Evolutionary conservation across 2,113 vertebrate genomes (phyloP).

Genomic region (Plotosus lineatus): DNA sequence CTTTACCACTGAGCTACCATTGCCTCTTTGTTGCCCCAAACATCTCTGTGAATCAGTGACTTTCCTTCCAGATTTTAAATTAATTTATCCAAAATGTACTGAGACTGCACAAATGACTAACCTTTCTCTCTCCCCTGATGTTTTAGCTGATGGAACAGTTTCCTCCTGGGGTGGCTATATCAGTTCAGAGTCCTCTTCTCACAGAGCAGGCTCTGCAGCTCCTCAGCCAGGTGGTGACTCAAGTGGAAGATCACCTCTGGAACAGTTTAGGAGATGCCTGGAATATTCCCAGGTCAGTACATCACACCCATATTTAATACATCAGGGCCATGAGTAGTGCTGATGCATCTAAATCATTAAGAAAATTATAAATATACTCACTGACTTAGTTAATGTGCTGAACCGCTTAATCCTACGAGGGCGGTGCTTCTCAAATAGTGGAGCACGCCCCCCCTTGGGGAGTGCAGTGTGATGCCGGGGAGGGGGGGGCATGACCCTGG

Average conservation of each 20-base stretch:
- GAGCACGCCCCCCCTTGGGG: too few relatives aligned
- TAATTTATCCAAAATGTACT: background rate
- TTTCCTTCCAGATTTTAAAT: background rate
- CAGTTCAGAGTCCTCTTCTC: constrained; percentile 75
- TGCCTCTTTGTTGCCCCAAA: too few relatives aligned
- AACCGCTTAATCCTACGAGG: too few relatives aligned
- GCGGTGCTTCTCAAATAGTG: too few relatives aligned
- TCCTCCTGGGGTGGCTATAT: constrained; percentile 63
- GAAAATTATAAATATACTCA: background rate
- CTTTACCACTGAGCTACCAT: too few relatives aligned
- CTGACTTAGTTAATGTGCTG: background rate
- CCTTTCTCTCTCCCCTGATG: background rate
- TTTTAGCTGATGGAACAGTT: constrained; percentile 66
- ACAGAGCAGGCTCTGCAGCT: constrained; percentile 69
- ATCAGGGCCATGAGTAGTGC: background rate
- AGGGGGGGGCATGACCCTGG: too few relatives aligned
- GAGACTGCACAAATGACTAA: background rate
- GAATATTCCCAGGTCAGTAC: constrained; percentile 72
- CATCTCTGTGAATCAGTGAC: background rate
- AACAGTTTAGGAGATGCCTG: constrained; percentile 74
- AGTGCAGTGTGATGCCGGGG: too few relatives aligned
- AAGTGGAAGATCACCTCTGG: constrained; percentile 68
- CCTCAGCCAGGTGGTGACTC: constrained; percentile 63
- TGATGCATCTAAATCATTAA: background rate
- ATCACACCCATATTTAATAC: background rate